Evolutionary conservation across 2,113 vertebrate species (phyloP), one percentile per base, ranked within the genome.

Genomic region (Oxyura jamaicensis): DNA sequence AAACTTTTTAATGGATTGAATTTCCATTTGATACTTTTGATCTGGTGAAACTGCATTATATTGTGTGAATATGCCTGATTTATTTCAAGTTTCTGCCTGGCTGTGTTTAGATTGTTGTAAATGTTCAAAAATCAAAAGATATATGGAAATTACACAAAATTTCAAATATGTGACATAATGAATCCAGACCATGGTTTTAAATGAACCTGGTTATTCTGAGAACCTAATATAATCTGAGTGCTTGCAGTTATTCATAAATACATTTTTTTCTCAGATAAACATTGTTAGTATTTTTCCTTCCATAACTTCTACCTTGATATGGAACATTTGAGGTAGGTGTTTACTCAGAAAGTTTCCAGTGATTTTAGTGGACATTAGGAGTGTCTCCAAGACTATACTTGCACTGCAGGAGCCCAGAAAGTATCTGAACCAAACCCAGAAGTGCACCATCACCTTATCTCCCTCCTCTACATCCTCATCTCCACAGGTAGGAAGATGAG

Each of bases 301-400:
- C 53, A 8, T 42, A 79, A 83, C 36, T 59, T 46, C 56, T 75
- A 11, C 19, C 42, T 13, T 41, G 33, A 52, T 10, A 46, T 1
- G 15, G 22, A 71, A 41, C 56, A 63, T 33, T 83, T 0, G 0
- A 86, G 33, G 33, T 11, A 66, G 17, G 4, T 65, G 5, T n/a
- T 90, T 53, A 39, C 33, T 29, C 68, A 33, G 76, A 93, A 94
- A 93, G 80, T 36, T 91, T 56, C 36, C 12, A n/a, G 9, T 36
- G 25, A 56, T 5, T 67, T 39, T n/a, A 67, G 1, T 18, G 58
- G 26, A 16, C 21, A 69, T 33, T 13, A 68, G 36, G 4, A 75
- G 50, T 53, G 46, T 36, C 20, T 84, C 26, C 35, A 35, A 68
- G 35, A 81, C 19, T n/a, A 1, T 29, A 23, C 58, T 76, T 93